Percentiles rank a stretch among this genome's conserved stretches.
These are phyloP conservation scores for Toxotes jaculatrix DNA, from an alignment of 2,113 vertebrate species.

Conservation along the genomic window DNA sequence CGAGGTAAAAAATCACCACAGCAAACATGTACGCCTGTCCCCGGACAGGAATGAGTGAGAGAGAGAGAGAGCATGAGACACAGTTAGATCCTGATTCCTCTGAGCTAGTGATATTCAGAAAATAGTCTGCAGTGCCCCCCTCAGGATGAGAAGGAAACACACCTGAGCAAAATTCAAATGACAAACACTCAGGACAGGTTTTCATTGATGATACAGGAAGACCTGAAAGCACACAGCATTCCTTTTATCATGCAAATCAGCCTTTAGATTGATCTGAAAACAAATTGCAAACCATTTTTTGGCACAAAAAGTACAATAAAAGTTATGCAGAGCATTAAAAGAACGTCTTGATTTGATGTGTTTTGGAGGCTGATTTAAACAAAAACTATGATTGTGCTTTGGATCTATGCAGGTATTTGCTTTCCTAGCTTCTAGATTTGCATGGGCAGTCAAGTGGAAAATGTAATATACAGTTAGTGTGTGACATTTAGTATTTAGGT, in stretches of 20 bases:
- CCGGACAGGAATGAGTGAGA: background rate
- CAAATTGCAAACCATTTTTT: background rate
- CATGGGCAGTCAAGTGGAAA: no score
- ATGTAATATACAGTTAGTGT: background rate
- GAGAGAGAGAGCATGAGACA: background rate
- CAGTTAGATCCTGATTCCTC: background rate
- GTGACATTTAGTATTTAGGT: background rate
- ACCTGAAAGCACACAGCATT: background rate
- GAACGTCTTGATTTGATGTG: background rate
- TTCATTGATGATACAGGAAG: background rate
- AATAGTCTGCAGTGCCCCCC: slow-evolving; percentile 79
- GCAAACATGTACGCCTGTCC: slow-evolving; percentile 14
- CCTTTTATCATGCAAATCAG: background rate
- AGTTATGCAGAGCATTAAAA: background rate
- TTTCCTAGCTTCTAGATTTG: background rate
- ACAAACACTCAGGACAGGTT: background rate
- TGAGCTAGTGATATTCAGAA: slow-evolving; percentile 33
- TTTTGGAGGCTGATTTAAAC: background rate
- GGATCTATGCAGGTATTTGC: background rate
- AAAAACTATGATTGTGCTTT: background rate
- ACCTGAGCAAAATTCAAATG: background rate
- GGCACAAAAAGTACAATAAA: background rate
- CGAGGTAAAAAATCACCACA: background rate
- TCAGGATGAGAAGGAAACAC: slow-evolving; percentile 54
- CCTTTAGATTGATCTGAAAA: background rate